phyloP scores from a whole-genome alignment of 92 coral and sea anemone genomes.

The Zoanthus sansibaricus region DNA sequence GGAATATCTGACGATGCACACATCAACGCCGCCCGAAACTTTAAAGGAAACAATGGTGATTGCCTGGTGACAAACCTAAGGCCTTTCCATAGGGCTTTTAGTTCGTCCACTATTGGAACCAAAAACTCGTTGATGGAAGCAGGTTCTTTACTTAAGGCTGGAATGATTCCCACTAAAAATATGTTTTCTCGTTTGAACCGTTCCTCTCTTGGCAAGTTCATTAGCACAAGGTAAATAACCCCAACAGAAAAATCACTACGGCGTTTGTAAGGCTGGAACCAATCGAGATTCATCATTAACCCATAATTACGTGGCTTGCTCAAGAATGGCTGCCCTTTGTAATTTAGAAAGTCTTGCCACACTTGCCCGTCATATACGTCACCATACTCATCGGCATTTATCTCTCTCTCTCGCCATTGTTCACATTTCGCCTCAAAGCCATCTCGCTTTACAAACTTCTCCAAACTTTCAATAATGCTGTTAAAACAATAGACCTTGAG shows the following conservation, averaged over 20 bases:
- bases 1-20: no score
- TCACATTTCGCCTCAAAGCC: slow-evolving; percentile 41
- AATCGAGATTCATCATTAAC: slow-evolving; percentile 35
- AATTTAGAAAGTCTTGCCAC: slow-evolving; percentile 50
- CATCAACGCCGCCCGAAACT: no score
- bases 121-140: background rate
- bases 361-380: slow-evolving; percentile 62
- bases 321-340: slow-evolving; percentile 19
- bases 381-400: background rate
- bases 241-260: slow-evolving; percentile 33
- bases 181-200: slow-evolving; percentile 11
- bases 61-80: no score
- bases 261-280: slow-evolving; percentile 20
- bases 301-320: slow-evolving; percentile 36
- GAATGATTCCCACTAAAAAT: background rate
- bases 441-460: slow-evolving; percentile 47
- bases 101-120: background rate
- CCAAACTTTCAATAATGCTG: slow-evolving; percentile 43
- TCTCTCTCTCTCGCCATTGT: slow-evolving; percentile 43
- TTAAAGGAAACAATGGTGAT: no score
- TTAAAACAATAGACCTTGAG: slow-evolving; percentile 61
- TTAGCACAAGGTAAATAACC: slow-evolving; percentile 34
- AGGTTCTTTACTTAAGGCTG: background rate
- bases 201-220: slow-evolving; percentile 41
- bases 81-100: background rate